phyloP scores from a whole-genome alignment of 2,888 invertebrate genomes.

The Tryphoninae sp. region DNA sequence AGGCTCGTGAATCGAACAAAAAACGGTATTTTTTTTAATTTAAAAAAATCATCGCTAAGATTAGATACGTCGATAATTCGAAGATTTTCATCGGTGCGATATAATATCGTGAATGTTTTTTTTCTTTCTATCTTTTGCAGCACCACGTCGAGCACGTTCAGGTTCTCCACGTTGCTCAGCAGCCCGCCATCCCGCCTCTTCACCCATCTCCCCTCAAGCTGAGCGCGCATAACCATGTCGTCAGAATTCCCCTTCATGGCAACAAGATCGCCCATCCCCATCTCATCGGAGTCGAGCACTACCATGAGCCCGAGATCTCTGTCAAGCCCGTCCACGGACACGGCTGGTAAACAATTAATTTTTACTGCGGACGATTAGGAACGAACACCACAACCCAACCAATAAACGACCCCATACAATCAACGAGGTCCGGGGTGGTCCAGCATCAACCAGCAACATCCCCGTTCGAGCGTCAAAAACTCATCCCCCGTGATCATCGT shows the following conservation, averaged over 20 bases:
- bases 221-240: slow-evolving; percentile 73
- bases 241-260: slow-evolving; percentile 73
- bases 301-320: slow-evolving; percentile 82
- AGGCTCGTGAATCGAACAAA: neutral
- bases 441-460: slow-evolving; percentile 46
- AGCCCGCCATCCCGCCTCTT: slow-evolving; percentile 75
- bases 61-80: neutral
- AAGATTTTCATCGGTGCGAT: neutral
- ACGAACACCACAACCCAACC: slow-evolving; percentile 48
- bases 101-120: neutral
- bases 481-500: slow-evolving; percentile 38
- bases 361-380: slow-evolving; percentile 25
- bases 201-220: slow-evolving; percentile 78
- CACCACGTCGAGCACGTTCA: slow-evolving; percentile 69
- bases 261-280: slow-evolving; percentile 82
- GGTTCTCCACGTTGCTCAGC: slow-evolving; percentile 76
- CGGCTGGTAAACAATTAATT: slow-evolving; percentile 72
- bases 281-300: slow-evolving; percentile 83
- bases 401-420: slow-evolving; percentile 43
- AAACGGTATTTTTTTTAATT: neutral
- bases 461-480: slow-evolving; percentile 40
- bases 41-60: neutral
- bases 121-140: slow-evolving; percentile 43
- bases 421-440: slow-evolving; percentile 72
- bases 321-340: slow-evolving; percentile 83